Percentiles rank a stretch among this genome's conserved stretches.
Conservation (phyloP, 1,140 invertebrate species). For the Polypedilum pembai region DNA sequence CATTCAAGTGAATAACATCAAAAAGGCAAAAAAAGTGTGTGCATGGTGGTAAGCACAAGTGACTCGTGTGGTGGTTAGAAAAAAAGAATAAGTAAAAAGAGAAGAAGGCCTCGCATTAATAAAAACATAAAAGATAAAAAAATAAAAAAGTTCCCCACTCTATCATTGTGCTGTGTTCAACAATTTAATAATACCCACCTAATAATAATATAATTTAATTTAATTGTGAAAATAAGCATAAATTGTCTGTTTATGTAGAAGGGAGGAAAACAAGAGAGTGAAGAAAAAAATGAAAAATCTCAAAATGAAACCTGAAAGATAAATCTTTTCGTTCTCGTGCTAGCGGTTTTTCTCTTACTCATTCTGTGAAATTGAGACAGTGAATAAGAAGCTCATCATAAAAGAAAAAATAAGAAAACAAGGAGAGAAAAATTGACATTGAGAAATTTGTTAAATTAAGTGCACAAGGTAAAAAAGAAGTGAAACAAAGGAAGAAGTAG, state of each 20-base stretch:
- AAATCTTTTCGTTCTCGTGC: not conserved
- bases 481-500: not conserved
- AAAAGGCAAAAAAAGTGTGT: not conserved
- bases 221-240: slow-evolving; percentile 14
- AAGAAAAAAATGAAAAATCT: not conserved
- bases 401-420: not conserved
- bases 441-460: slow-evolving; percentile 19
- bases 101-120: too few species aligned
- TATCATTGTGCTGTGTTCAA: not conserved
- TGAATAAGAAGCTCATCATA: not conserved
- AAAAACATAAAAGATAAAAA: too few species aligned
- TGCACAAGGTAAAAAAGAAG: not conserved
- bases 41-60: too few species aligned
- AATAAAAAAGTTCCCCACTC: not conserved
- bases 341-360: not conserved
- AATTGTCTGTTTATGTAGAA: not conserved
- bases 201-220: not conserved
- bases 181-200: slow-evolving; percentile 3
- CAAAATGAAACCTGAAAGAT: not conserved
- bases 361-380: not conserved
- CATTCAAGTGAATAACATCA: not conserved
- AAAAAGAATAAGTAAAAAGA: too few species aligned
- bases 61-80: too few species aligned
- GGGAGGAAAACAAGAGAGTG: not conserved
- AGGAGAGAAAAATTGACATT: not conserved